Conservation (phyloP, 2,113 vertebrate genomes). For the Maccullochella peelii region DNA sequence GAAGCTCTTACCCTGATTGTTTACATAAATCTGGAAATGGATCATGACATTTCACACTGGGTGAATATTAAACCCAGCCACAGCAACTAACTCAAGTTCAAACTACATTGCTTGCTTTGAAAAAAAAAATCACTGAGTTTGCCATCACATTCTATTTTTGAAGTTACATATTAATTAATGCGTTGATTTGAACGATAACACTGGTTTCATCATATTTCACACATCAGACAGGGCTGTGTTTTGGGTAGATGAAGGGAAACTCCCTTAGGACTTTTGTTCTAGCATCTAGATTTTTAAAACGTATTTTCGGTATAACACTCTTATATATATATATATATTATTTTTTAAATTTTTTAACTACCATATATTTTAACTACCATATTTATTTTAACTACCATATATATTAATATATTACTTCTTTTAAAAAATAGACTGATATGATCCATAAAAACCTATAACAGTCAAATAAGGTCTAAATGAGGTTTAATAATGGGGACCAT, state of each 20-base stretch:
- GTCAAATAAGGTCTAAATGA: constrained; percentile 6
- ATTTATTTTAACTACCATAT: too few relatives aligned
- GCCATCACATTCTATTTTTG: constrained; percentile 37
- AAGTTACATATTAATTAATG: constrained; percentile 24
- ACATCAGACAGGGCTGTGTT: constrained; percentile 25
- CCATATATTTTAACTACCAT: too few relatives aligned
- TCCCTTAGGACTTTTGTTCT: background rate
- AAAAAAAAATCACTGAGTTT: constrained; percentile 11
- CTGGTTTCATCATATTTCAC: constrained; percentile 37
- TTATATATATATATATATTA: background rate
- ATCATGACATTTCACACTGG: constrained; percentile 41
- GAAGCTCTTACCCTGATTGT: constrained; percentile 67
- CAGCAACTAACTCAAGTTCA: constrained; percentile 22
- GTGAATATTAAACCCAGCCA: constrained; percentile 48
- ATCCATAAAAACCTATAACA: background rate
- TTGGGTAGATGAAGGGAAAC: constrained; percentile 13
- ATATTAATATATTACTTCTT: too few relatives aligned
- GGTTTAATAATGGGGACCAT: background rate
- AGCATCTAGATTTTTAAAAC: background rate
- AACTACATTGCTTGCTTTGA: constrained; percentile 1
- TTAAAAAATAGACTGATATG: background rate
- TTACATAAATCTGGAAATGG: constrained; percentile 60
- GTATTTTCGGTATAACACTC: background rate
- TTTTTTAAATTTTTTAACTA: too few relatives aligned
- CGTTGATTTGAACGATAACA: constrained; percentile 40